Evolutionary conservation across 64 coral and sea anemone species (phyloP), one percentile per base, ranked within the genome.

Genomic region (Montipora foliosa): DNA sequence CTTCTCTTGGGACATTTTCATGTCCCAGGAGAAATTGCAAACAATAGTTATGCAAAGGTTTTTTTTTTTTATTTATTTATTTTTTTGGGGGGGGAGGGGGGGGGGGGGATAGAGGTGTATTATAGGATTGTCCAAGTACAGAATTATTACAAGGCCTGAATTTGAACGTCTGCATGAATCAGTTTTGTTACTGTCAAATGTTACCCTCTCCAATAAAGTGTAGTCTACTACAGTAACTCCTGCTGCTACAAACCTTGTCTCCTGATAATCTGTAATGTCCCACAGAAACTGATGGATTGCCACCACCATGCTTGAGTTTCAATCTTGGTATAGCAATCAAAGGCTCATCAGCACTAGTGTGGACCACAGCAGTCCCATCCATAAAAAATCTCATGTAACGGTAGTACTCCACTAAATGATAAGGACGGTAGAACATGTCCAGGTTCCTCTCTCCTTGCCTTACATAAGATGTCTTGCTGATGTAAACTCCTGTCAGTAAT

Each of bases 311-410:
- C 88, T 89, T 94, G 81, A 85, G 16, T 58, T 93, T 96, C 16
- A 96, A 77, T 53, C 95, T 78, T 15, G 91, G 81, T 61, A 96
- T 22, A 74, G 87, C 82, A 68, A 75, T 90, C 5, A 21, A 14
- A 2, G 95, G 95, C 87, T 96, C 95, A 57, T 96, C 95, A 16
- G 95, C 87, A 44, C 91, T 90, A 4, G 95, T 96, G 59, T 93
- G 72, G 6, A 96, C 60, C 62, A 93, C 29, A 20, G 93, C 73
- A 47, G 58, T 77, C 47, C 95, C 95, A 21, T 99, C 92, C 70
- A 64, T 90, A 67, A 94, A 96, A 52, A 99, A 99, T 46, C 98
- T 88, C 68, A 99, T 91, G 77, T 99, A 99, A 90, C 98, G 90
- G 74, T 96, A 99, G 60, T 99, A 99, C 55, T 93, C 86, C 21